phyloP scores from a whole-genome alignment of 2,113 vertebrate genomes.

The Melanocharis versteri region DNA sequence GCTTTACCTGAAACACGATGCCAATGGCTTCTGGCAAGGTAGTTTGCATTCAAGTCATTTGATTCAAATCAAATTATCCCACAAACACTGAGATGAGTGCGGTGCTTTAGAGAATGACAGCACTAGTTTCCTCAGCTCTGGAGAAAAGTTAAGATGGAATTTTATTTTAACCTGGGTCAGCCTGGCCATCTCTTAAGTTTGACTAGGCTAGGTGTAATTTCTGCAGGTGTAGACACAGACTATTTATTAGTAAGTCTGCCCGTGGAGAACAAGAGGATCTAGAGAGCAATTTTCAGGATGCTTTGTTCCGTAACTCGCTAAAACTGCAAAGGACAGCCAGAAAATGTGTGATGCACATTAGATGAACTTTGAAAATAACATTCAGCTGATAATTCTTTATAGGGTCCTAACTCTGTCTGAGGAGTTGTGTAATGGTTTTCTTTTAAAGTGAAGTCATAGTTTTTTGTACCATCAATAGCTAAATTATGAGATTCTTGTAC shows the following conservation, averaged over 20 bases:
- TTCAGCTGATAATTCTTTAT: background rate
- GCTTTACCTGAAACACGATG: background rate
- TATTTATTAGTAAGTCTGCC: background rate
- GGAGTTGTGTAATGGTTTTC: background rate
- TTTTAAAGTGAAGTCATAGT: background rate
- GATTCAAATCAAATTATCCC: background rate
- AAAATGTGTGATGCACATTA: background rate
- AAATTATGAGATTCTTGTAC: background rate
- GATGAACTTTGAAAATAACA: background rate
- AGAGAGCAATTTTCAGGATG: background rate
- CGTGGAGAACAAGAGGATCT: rapidly evolving
- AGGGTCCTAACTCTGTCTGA: background rate
- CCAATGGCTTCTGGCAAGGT: background rate
- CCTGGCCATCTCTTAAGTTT: background rate
- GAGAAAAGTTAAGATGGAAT: background rate
- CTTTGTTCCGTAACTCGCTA: background rate
- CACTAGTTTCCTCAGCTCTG: background rate
- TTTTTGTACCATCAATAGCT: background rate
- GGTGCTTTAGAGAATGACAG: background rate
- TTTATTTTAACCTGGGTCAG: background rate
- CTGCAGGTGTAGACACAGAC: background rate
- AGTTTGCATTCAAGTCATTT: background rate
- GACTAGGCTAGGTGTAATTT: background rate
- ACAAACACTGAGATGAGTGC: background rate
- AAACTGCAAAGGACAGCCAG: background rate